A percentile compares a stretch with the other conserved stretches of the same genome.
Evolutionary conservation across 2,113 vertebrate genomes (phyloP).

Genomic region (Dasypus novemcinctus): DNA sequence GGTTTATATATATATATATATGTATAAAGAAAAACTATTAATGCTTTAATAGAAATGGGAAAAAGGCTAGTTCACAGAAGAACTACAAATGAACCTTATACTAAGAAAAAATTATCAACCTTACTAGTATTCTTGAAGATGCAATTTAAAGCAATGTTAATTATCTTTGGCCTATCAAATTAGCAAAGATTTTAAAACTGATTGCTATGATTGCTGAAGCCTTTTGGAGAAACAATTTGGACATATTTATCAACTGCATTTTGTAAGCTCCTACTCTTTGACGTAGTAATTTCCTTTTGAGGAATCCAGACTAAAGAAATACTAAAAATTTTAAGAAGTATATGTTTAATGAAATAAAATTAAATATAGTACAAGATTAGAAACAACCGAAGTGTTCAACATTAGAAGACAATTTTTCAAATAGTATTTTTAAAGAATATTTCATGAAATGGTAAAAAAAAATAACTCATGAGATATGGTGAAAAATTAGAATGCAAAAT

Average conservation of each 20-base stretch:
- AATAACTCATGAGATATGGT: not conserved
- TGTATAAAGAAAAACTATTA: not conserved
- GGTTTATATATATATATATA: not conserved
- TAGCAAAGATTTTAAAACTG: not conserved
- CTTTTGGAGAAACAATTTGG: not conserved
- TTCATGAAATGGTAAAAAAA: not conserved
- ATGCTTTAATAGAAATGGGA: not conserved
- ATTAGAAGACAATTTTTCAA: slow-evolving; percentile 12
- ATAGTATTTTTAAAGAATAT: not conserved
- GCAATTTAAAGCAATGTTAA: not conserved
- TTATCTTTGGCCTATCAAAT: not conserved
- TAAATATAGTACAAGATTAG: not conserved
- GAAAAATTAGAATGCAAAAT: not conserved
- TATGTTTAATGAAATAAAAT: slow-evolving; percentile 3
- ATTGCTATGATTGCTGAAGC: not conserved
- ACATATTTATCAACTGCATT: not conserved
- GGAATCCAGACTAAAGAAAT: not conserved
- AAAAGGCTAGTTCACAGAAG: not conserved
- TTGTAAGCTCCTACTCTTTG: not conserved
- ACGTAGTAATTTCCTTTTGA: not conserved
- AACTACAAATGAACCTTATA: not conserved
- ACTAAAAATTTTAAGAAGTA: not conserved
- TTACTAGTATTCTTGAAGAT: not conserved
- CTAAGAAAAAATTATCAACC: not conserved
- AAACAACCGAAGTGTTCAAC: not conserved